These are phyloP conservation scores for Strigops habroptila DNA, from an alignment of 2,113 vertebrate genomes.

Conservation along the genomic window DNA sequence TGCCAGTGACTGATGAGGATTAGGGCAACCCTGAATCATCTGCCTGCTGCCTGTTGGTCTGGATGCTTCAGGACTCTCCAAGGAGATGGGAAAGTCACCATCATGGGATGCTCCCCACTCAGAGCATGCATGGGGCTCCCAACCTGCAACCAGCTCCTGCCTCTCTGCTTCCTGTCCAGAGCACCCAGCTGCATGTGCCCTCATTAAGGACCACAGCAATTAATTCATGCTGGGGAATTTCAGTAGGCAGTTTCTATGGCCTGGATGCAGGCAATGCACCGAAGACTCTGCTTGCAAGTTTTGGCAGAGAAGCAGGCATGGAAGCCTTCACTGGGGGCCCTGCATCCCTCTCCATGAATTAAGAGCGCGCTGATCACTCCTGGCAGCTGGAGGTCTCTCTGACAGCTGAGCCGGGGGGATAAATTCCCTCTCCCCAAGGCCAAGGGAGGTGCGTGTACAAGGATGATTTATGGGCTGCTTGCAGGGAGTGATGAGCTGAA, in stretches of 20 bases:
- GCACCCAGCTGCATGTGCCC: not conserved
- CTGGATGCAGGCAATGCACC: too few species aligned
- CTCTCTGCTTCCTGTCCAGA: not conserved
- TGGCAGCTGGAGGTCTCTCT: slow-evolving; percentile 4
- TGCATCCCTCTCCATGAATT: not conserved
- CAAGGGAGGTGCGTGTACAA: not conserved
- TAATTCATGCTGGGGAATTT: not conserved
- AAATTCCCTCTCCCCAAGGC: not conserved
- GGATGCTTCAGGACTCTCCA: not conserved
- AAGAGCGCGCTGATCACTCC: not conserved
- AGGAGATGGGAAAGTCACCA: not conserved
- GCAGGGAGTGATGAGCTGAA: not conserved
- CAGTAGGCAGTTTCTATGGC: not conserved
- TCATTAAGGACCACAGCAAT: not conserved
- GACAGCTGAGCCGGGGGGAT: not conserved
- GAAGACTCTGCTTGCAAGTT: not conserved
- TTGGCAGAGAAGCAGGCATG: not conserved
- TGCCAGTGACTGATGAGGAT: not conserved
- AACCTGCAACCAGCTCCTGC: not conserved
- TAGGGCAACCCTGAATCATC: not conserved
- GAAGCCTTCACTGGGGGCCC: not conserved
- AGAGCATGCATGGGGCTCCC: fast-evolving
- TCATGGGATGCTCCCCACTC: fast-evolving
- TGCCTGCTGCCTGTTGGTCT: not conserved
- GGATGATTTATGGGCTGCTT: not conserved